These are phyloP conservation scores for Camponotus pennsylvanicus DNA, from an alignment of 1,140 invertebrate genomes.

Conservation along the genomic window DNA sequence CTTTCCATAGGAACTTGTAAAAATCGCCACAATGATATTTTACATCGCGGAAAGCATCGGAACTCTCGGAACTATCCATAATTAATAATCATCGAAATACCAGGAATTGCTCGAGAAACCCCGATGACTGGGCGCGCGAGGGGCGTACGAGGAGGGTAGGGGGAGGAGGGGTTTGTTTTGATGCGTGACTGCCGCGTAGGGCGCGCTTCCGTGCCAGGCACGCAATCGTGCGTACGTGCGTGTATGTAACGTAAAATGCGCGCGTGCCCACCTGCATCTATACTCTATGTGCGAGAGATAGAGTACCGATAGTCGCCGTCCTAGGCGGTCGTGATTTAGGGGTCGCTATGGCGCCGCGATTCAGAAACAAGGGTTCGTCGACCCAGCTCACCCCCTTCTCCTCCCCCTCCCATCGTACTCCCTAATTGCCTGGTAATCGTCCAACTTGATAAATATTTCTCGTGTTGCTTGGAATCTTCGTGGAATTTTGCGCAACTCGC, in stretches of 20 bases:
- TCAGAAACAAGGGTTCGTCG: constrained; percentile 77
- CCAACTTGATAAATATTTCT: constrained; percentile 41
- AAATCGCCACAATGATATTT: neutral
- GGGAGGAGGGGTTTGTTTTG: constrained; percentile 72
- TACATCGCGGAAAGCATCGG: neutral
- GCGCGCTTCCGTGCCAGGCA: constrained; percentile 69
- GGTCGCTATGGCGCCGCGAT: constrained; percentile 76
- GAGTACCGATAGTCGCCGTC: constrained; percentile 72
- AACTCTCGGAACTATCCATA: neutral
- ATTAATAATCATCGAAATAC: constrained; percentile 26
- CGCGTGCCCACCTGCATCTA: constrained; percentile 57
- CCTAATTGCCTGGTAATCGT: constrained; percentile 35
- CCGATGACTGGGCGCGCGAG: neutral
- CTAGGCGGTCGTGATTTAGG: constrained; percentile 74
- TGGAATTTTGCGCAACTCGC: neutral
- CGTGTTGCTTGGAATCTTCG: neutral
- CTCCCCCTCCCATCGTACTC: neutral
- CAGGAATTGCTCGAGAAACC: neutral
- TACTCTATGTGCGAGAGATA: constrained; percentile 69
- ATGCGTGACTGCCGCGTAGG: constrained; percentile 68
- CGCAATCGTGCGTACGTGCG: constrained; percentile 64
- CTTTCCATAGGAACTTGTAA: neutral
- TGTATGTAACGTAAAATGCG: constrained; percentile 62
- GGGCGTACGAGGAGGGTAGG: neutral
- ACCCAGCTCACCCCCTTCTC: constrained; percentile 51